Base-by-base conservation (phyloP, 2,888 invertebrate genomes). In the Bellardia pandia region DNA sequence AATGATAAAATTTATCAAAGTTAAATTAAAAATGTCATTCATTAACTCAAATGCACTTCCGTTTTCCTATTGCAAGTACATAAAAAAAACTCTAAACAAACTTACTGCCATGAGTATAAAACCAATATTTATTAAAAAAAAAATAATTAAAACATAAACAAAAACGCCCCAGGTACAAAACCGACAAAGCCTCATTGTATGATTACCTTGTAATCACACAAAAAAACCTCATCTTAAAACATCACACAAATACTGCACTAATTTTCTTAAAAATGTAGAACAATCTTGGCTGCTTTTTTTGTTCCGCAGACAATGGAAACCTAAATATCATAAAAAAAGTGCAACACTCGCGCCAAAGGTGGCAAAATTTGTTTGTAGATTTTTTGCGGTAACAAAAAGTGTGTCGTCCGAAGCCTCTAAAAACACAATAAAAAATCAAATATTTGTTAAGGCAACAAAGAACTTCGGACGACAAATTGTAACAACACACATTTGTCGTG, bases 381-480 rank as follows among this genome's bases (percentile, higher is more conserved):
- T 85, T 78, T 85, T 85, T 79, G 78, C 33, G 79, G 78, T 79
- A 74, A 79, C 66, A 78, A 74, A 85, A 79, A 68, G 66, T 74
- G 84, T 74, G 72, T 64, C 76, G 11, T 30, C 16, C 16, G 13
- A 66, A 74, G 66, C 7, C 60, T 74, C 60, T 40, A 48, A 71
- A 69, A 80, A 71, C 16, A 75, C 58, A 75, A 80, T 80, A 84
- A 86, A 80, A 84, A 84, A 82, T 64, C 60, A 77, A 77, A 45
- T 64, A 42, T 51, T 75, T 68, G 30, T 51, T 60, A 40, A 51
- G 45, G 14, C n/a, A 8, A 56, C 7, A 60, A 72, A 7, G 23
- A 71, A 75, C 53, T 75, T 78, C 6, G n/a, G 0, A 0, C n/a
- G 33, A 58, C 45, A 74, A 42, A 40, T 37, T 48, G 58, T 37